These are phyloP conservation scores for Copsychus sechellarum DNA, from an alignment of 2,113 vertebrate genomes.

Conservation along the genomic window DNA sequence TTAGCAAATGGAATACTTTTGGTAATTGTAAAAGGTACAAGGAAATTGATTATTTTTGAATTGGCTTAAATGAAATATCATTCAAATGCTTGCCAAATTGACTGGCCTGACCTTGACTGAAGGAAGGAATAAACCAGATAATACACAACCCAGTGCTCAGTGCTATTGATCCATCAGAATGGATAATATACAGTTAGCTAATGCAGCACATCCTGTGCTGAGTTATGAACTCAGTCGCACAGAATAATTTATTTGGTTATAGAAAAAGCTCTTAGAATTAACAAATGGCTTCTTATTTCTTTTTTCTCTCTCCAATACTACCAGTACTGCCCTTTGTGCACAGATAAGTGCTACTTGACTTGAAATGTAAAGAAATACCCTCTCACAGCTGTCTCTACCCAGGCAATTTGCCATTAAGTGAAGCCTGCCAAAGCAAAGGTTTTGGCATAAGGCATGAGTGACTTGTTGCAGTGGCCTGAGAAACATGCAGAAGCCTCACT, in stretches of 20 bases:
- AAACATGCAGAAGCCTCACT: background rate
- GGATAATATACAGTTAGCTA: background rate
- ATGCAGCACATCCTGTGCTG: background rate
- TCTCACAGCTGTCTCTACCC: background rate
- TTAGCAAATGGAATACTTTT: background rate
- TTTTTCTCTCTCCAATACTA: background rate
- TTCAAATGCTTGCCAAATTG: background rate
- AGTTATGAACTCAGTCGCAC: background rate
- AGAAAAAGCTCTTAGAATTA: background rate
- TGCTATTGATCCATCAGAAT: background rate
- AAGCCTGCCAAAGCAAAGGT: background rate
- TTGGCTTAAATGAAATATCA: background rate
- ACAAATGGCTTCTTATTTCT: background rate
- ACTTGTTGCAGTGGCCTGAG: background rate
- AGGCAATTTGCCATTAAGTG: conserved; percentile 23
- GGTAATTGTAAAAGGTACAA: background rate
- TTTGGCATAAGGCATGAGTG: background rate
- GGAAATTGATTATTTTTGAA: background rate
- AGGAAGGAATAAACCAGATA: background rate
- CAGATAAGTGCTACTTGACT: conserved; percentile 35
- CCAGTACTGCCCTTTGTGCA: background rate
- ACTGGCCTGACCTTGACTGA: background rate
- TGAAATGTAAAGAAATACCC: background rate
- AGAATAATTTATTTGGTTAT: background rate
- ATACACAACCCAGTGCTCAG: background rate